A percentile compares a stretch with the other conserved stretches of the same genome.
phyloP scores from a whole-genome alignment of 2,113 vertebrate genomes.

The Hemibagrus wyckioides region DNA sequence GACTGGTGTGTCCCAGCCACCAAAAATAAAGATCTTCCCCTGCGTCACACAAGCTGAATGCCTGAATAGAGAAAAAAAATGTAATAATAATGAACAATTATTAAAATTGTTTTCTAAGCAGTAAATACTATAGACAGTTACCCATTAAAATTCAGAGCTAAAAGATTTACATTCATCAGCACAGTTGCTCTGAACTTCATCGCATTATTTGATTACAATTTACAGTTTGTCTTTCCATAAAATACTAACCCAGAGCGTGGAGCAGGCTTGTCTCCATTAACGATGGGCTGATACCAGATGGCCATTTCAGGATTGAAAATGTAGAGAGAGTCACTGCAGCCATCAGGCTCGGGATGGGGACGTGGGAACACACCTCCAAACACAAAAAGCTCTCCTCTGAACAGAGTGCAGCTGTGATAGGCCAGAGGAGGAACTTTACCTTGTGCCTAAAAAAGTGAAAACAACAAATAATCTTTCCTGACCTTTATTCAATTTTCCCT shows the following conservation, averaged over 20 bases:
- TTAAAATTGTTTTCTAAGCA: neutral
- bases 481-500: neutral
- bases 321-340: constrained; percentile 79
- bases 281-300: constrained; percentile 84
- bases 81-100: neutral
- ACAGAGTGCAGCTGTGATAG: constrained; percentile 77
- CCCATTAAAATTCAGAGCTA: neutral
- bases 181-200: neutral
- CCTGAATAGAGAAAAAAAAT: constrained; percentile 50
- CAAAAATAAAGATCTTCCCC: constrained; percentile 72
- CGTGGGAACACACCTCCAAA: constrained; percentile 77
- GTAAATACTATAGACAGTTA: neutral
- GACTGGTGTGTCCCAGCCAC: constrained; percentile 74
- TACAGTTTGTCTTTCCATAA: neutral
- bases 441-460: constrained; percentile 64
- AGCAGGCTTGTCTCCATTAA: constrained; percentile 73
- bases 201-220: neutral
- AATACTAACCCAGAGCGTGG: constrained; percentile 76
- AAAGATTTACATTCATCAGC: neutral
- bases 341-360: constrained; percentile 71
- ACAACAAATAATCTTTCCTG: neutral
- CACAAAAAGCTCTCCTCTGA: constrained; percentile 75
- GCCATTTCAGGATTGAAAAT: constrained; percentile 80
- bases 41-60: constrained; percentile 75
- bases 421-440: constrained; percentile 77